These are phyloP conservation scores for Mesoligia furuncula DNA, from an alignment of 2,888 invertebrate species.

Conservation along the genomic window DNA sequence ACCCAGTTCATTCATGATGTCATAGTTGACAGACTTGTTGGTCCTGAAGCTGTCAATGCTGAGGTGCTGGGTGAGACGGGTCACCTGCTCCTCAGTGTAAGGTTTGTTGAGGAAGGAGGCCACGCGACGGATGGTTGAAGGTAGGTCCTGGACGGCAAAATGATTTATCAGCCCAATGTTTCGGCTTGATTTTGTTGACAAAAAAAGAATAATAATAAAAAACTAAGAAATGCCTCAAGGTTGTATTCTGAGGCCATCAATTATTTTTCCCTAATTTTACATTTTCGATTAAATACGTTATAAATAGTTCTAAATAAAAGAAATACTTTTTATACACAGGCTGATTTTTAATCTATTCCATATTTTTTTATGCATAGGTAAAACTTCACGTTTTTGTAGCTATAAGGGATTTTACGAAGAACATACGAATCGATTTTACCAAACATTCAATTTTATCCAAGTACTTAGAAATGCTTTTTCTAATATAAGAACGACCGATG, in stretches of 20 bases:
- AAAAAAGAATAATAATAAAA: neutral
- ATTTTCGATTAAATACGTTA: neutral
- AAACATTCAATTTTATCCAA: neutral
- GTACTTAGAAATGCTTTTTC: neutral
- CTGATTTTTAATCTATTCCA: neutral
- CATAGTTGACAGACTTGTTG: conserved; percentile 90
- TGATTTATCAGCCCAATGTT: neutral
- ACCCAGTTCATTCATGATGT: conserved; percentile 53
- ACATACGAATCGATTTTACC: neutral
- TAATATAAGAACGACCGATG: neutral
- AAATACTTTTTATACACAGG: neutral
- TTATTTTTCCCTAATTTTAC: neutral
- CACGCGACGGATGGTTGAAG: conserved; percentile 38
- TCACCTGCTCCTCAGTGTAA: conserved; percentile 83
- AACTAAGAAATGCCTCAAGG: neutral
- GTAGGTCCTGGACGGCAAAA: conserved; percentile 34
- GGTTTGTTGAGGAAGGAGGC: conserved; percentile 45
- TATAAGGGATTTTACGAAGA: neutral
- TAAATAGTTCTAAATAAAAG: neutral
- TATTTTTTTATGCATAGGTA: neutral
- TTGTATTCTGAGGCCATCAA: neutral
- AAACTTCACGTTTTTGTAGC: neutral
- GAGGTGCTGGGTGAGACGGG: conserved; percentile 91
- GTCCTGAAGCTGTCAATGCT: conserved; percentile 93
- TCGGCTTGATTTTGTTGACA: neutral